Conservation (phyloP, 2,888 invertebrate species). For the Campopleginae sp. region DNA sequence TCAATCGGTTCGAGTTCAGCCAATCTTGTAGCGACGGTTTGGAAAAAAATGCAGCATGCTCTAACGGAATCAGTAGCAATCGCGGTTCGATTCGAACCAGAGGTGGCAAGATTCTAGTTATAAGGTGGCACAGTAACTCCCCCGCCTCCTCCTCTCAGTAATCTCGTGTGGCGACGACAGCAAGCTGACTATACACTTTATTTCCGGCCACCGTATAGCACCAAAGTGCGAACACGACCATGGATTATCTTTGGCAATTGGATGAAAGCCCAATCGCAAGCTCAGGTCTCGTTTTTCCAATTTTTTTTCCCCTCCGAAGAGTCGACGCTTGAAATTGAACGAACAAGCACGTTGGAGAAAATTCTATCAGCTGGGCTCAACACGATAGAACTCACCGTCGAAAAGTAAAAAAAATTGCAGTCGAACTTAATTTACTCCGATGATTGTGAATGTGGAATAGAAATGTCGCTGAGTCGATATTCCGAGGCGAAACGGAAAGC, state of each 20-base stretch:
- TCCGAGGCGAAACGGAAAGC: not conserved
- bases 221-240: constrained; percentile 3
- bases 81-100: constrained; percentile 34
- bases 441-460: not conserved
- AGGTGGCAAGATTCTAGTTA: constrained; percentile 48
- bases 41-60: not conserved
- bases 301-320: not conserved
- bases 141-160: not conserved
- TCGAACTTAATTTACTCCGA: not conserved
- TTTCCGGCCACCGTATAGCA: constrained; percentile 8
- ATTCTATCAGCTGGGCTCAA: not conserved
- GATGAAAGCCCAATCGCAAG: constrained; percentile 46
- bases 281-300: not conserved
- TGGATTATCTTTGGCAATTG: constrained; percentile 62
- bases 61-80: constrained; percentile 47
- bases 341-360: not conserved
- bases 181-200: constrained; percentile 25
- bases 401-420: not conserved
- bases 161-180: constrained; percentile 24
- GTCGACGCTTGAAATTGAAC: constrained; percentile 23
- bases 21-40: constrained; percentile 51
- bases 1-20: constrained; percentile 11
- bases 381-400: not conserved
- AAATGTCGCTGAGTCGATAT: not conserved
- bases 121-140: constrained; percentile 24